phyloP scores from a whole-genome alignment of 1,140 invertebrate species.

The Pantala flavescens region DNA sequence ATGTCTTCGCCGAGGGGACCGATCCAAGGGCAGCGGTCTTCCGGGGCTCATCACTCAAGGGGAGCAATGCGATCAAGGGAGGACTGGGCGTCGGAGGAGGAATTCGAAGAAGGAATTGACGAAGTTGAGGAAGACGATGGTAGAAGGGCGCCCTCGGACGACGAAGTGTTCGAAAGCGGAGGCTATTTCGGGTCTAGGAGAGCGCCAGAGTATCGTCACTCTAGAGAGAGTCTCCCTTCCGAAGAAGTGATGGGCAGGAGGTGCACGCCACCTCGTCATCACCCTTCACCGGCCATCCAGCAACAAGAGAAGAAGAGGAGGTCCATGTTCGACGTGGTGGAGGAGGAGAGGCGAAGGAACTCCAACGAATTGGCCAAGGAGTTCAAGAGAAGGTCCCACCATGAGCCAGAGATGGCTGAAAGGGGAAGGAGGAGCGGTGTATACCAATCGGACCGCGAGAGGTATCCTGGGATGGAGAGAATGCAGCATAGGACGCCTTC shows the following conservation, averaged over 20 bases:
- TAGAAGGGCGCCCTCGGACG: not conserved
- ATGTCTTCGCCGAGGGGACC: not conserved
- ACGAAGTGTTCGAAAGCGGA: not conserved
- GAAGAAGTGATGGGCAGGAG: constrained; percentile 25
- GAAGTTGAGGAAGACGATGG: not conserved
- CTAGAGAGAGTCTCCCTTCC: constrained; percentile 35
- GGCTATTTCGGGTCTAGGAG: constrained; percentile 27
- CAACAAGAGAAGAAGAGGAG: constrained; percentile 27
- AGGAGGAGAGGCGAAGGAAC: constrained; percentile 34
- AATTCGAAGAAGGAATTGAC: not conserved
- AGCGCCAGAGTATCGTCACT: constrained; percentile 32
- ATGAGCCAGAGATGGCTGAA: constrained; percentile 24
- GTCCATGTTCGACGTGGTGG: constrained; percentile 34
- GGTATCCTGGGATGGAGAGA: constrained; percentile 44
- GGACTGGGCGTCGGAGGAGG: not conserved
- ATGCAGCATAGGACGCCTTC: constrained; percentile 21
- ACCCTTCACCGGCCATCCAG: not conserved
- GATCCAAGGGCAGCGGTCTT: not conserved
- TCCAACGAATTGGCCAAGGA: constrained; percentile 37
- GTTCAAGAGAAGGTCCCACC: constrained; percentile 33
- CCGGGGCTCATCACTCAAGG: not conserved
- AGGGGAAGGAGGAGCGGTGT: not conserved
- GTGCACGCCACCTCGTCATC: not conserved
- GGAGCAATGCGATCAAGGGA: not conserved
- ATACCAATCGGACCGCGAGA: constrained; percentile 42